phyloP scores from a whole-genome alignment of 1,140 invertebrate species.

The Trypoxylus dichotomus region DNA sequence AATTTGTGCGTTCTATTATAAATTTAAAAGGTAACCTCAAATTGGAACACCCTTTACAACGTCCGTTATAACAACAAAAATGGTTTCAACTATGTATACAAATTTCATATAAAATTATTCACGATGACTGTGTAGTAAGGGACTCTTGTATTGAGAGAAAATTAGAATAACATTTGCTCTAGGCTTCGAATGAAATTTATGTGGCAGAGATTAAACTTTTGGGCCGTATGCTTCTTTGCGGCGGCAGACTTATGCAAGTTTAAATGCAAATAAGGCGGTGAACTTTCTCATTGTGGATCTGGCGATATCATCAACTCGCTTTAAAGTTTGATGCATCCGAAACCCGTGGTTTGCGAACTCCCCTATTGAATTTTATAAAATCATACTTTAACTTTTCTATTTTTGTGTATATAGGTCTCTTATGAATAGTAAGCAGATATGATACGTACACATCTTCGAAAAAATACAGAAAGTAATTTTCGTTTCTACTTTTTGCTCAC shows the following conservation, averaged over 20 bases:
- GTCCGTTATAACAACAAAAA: too few relatives aligned
- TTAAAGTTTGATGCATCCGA: constrained; percentile 19
- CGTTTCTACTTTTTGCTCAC: not conserved
- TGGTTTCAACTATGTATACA: not conserved
- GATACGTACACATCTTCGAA: not conserved
- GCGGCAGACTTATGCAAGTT: constrained; percentile 11
- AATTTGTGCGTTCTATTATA: too few relatives aligned
- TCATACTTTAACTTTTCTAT: not conserved
- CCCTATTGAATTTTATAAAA: constrained; percentile 5
- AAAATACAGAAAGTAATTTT: not conserved
- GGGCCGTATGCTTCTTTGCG: not conserved
- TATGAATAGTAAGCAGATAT: constrained; percentile 1
- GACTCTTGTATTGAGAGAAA: not conserved
- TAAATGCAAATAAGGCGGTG: constrained; percentile 18
- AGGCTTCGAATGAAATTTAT: not conserved
- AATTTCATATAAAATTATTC: not conserved
- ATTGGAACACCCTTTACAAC: too few relatives aligned
- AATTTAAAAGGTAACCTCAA: too few relatives aligned
- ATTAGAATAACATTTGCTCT: constrained; percentile 11
- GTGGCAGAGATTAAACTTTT: constrained; percentile 7
- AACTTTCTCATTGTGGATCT: constrained; percentile 16
- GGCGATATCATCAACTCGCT: constrained; percentile 20
- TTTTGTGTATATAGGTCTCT: not conserved
- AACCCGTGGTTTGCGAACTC: not conserved
- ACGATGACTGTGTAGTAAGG: not conserved